Conservation (phyloP, 2,888 invertebrate species). For the Himalopsyche tibetana region DNA sequence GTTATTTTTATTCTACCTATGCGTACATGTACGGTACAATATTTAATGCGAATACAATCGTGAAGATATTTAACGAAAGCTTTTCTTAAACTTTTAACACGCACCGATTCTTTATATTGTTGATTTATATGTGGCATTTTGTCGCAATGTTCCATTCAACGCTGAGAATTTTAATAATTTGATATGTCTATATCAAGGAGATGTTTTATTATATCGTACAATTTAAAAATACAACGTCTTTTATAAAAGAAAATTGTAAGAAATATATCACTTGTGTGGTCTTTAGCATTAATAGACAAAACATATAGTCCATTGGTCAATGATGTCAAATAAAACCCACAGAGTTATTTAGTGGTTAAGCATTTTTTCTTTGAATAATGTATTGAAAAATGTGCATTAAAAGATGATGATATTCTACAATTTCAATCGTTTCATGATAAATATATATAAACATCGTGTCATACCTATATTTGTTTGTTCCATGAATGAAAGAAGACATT, state of each 20-base stretch:
- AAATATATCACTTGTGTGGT: slow-evolving; percentile 22
- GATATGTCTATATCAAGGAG: slow-evolving; percentile 14
- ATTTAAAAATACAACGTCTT: neutral
- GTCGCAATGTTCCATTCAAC: slow-evolving; percentile 1
- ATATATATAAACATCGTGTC: too few species aligned
- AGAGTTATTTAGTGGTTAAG: too few species aligned
- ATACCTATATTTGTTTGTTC: too few species aligned
- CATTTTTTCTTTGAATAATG: too few species aligned
- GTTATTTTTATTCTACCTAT: neutral
- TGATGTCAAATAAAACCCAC: neutral
- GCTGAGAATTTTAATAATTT: slow-evolving; percentile 8
- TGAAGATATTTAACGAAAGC: neutral
- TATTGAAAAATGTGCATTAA: too few species aligned
- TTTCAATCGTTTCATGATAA: too few species aligned
- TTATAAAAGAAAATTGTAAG: neutral
- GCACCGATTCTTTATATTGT: neutral
- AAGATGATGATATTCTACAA: too few species aligned
- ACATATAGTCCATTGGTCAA: neutral
- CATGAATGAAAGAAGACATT: too few species aligned
- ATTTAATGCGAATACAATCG: slow-evolving; percentile 29
- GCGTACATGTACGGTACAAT: too few species aligned
- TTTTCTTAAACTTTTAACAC: slow-evolving; percentile 26
- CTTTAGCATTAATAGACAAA: neutral
- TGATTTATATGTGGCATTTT: slow-evolving; percentile 17
- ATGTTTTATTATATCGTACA: slow-evolving; percentile 16